Evolutionary conservation across 2,888 invertebrate species (phyloP).

Genomic region (Ceratothoa steindachneri): DNA sequence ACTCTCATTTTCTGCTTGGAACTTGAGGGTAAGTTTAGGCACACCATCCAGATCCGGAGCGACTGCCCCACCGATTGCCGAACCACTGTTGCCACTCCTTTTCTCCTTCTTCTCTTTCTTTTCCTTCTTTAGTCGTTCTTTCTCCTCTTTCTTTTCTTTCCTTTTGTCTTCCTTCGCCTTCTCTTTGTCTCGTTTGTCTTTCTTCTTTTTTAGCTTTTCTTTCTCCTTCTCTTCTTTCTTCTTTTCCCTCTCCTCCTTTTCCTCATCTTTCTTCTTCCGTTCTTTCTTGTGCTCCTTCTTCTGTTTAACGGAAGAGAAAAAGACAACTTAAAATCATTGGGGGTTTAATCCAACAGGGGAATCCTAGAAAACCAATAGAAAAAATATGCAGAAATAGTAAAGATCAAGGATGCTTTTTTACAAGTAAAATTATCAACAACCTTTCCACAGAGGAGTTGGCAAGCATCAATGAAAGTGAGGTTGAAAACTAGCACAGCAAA

Average conservation of each 20-base stretch:
- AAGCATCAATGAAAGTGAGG: no score
- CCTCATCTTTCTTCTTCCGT: not conserved
- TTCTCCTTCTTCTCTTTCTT: not conserved
- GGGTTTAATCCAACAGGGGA: not conserved
- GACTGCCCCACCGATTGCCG: no score
- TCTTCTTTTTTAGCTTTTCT: conserved; percentile 8
- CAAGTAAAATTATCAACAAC: no score
- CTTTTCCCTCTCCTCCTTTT: not conserved
- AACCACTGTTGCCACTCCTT: not conserved
- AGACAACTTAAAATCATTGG: not conserved
- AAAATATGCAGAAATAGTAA: not conserved
- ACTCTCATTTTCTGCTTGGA: conserved; percentile 2
- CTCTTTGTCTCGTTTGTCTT: conserved; percentile 15
- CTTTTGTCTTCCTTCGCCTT: not conserved
- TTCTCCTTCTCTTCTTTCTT: conserved; percentile 14
- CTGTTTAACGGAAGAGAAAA: not conserved
- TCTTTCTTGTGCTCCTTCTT: conserved; percentile 19
- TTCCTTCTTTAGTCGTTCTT: conserved; percentile 19
- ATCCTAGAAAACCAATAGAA: not conserved
- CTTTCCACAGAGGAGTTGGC: no score
- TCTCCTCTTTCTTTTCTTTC: conserved; percentile 14
- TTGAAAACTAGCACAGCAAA: no score
- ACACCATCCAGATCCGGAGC: no score
- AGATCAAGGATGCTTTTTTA: no score
- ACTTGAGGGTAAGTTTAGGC: not conserved